Evolutionary conservation across 53 echinoderm and acorn worm species (phyloP), one percentile per base, ranked within the genome.

Genomic region (Stichopus horrens): DNA sequence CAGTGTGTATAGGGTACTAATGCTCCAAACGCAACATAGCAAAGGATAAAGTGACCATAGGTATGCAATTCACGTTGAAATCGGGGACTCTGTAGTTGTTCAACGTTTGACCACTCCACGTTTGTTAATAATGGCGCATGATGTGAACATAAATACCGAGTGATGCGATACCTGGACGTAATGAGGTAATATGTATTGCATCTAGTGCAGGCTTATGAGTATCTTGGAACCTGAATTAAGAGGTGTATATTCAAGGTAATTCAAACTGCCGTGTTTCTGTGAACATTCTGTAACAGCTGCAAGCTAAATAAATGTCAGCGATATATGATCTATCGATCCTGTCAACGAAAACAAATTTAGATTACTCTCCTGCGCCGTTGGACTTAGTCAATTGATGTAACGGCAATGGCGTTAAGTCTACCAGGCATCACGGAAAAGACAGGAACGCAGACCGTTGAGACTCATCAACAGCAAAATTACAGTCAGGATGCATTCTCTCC

Each of bases 201-300:
- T 63, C 10, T 63, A 10, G 63, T 63, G 63, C 16, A 13, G 16
- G 11, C 10, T 16, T 13, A 4, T 60, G 63, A 63, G 10, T 63
- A 63, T 13, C 63, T 5, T 63, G 16, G 11, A 16, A 63, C 37
- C 37, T 37, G 37, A 37, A 37, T 5, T 10, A 63, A 16, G 63
- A 79, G 18, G 79, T 79, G 79, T n/a, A 6, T 16, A 55, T 79
- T 19, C 79, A 79, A 79, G 79, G 79, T 79, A 19, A 79, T n/a
- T 52, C 55, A n/a, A 53, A 79, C 23, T 79, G 54, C 7, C 53
- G 79, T 37, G 37, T 18, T n/a, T 51, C 79, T 79, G 52, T 79
- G 79, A 79, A 79, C 79, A 79, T 79, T 79, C 55, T n/a, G 52
- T 55, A 55, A 54, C 79, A 79, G 79, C 79, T 79, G 79, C 79